Conservation (phyloP, 1,140 invertebrate genomes). For the Caenorhabditis remanei region DNA sequence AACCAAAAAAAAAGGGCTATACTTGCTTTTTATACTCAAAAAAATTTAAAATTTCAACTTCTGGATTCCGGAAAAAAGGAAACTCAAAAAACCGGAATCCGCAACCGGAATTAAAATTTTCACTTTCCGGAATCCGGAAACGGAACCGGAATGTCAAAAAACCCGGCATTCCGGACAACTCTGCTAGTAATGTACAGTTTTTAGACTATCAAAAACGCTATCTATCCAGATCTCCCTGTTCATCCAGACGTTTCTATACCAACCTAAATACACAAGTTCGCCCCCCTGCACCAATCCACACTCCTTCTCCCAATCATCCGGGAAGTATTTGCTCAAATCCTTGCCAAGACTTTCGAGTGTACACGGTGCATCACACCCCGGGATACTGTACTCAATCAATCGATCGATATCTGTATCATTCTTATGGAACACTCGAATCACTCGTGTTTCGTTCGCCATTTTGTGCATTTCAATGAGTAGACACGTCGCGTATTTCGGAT, state of each 20-base stretch:
- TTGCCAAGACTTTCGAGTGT: conserved; percentile 48
- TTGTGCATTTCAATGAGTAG: conserved; percentile 64
- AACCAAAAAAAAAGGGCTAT: too few relatives aligned
- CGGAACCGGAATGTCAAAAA: too few relatives aligned
- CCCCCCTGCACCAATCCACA: conserved; percentile 52
- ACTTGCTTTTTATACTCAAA: too few relatives aligned
- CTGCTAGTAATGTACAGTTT: too few relatives aligned
- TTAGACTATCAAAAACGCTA: too few relatives aligned
- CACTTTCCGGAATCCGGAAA: too few relatives aligned
- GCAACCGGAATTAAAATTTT: too few relatives aligned
- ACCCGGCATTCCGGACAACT: too few relatives aligned
- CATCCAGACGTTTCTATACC: not conserved
- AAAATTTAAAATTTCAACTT: too few relatives aligned
- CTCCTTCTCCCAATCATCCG: conserved; percentile 62
- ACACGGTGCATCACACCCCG: conserved; percentile 62
- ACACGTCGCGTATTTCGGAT: conserved; percentile 66
- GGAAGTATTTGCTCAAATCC: conserved; percentile 54
- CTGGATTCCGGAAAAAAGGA: too few relatives aligned
- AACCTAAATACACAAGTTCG: not conserved
- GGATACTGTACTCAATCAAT: conserved; percentile 52
- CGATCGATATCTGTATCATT: conserved; percentile 62
- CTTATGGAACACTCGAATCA: conserved; percentile 60
- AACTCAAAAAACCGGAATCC: too few relatives aligned
- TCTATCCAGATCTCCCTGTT: too few relatives aligned
- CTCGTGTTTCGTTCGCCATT: conserved; percentile 31